Conservation (phyloP, 2,797 vertebrate species). For the Botia almorhae region DNA sequence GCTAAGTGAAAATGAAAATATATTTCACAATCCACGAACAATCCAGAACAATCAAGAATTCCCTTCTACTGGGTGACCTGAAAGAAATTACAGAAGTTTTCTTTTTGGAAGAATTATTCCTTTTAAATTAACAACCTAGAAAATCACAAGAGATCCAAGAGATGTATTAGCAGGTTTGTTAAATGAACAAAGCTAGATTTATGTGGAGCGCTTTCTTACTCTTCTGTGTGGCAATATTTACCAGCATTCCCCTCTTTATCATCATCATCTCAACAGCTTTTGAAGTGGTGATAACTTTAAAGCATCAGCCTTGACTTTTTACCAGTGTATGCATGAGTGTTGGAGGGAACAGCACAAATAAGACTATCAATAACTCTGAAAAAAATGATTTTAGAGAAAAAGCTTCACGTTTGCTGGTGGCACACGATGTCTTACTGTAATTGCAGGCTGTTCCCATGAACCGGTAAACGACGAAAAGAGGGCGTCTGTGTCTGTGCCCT, state of each 20-base stretch:
- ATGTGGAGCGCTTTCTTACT: background rate
- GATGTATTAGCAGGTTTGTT: no score
- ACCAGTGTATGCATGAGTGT: constrained; percentile 8
- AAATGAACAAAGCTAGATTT: background rate
- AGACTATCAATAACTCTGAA: constrained; percentile 39
- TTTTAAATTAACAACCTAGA: background rate
- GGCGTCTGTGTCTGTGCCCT: background rate
- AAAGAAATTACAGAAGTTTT: background rate
- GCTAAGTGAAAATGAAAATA: background rate
- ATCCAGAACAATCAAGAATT: background rate
- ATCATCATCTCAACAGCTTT: constrained; percentile 44
- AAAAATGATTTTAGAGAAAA: constrained; percentile 20
- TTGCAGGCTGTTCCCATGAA: constrained; percentile 49
- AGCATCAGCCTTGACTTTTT: constrained; percentile 28
- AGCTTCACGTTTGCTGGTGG: constrained; percentile 22
- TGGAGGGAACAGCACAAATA: constrained; percentile 9
- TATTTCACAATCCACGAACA: background rate
- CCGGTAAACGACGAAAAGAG: constrained; percentile 18
- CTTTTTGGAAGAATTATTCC: background rate
- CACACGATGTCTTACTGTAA: constrained; percentile 49
- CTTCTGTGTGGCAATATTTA: constrained; percentile 19
- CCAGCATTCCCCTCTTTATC: constrained; percentile 20
- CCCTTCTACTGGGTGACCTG: background rate
- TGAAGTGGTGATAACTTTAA: constrained; percentile 36
- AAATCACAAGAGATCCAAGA: no score